These are phyloP conservation scores for Podotricha telesiphe DNA, from an alignment of 2,888 invertebrate species.

Conservation along the genomic window DNA sequence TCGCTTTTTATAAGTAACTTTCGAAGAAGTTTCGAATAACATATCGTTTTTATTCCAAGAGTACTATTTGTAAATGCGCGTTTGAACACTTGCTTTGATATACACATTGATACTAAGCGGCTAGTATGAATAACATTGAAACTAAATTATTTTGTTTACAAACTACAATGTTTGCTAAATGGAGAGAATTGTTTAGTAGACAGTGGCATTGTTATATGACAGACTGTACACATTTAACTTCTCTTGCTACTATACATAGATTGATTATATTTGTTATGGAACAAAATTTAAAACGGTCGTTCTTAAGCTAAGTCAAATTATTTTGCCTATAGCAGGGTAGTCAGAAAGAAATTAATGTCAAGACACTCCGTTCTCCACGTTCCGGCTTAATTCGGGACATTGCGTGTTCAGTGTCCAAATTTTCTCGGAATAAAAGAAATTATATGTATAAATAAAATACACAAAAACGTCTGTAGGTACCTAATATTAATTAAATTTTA, in stretches of 20 bases:
- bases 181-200: constrained; percentile 20
- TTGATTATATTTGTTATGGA: too few relatives aligned
- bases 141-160: constrained; percentile 19
- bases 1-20: constrained; percentile 29
- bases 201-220: constrained; percentile 6
- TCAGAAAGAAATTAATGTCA: too few relatives aligned
- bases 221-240: neutral
- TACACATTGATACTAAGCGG: constrained; percentile 41
- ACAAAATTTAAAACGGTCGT: too few relatives aligned
- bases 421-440: too few relatives aligned
- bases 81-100: constrained; percentile 38
- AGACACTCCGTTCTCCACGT: too few relatives aligned
- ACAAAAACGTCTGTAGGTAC: too few relatives aligned
- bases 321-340: too few relatives aligned
- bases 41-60: constrained; percentile 40
- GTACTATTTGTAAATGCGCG: constrained; percentile 36
- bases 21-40: constrained; percentile 36
- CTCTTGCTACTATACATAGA: neutral
- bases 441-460: too few relatives aligned
- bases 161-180: constrained; percentile 17
- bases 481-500: too few relatives aligned
- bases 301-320: too few relatives aligned
- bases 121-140: neutral
- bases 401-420: too few relatives aligned
- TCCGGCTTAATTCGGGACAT: too few relatives aligned